A percentile compares a stretch with the other conserved stretches of the same genome.
Evolutionary conservation across 2,113 vertebrate species (phyloP).

Genomic region (Perca fluviatilis): DNA sequence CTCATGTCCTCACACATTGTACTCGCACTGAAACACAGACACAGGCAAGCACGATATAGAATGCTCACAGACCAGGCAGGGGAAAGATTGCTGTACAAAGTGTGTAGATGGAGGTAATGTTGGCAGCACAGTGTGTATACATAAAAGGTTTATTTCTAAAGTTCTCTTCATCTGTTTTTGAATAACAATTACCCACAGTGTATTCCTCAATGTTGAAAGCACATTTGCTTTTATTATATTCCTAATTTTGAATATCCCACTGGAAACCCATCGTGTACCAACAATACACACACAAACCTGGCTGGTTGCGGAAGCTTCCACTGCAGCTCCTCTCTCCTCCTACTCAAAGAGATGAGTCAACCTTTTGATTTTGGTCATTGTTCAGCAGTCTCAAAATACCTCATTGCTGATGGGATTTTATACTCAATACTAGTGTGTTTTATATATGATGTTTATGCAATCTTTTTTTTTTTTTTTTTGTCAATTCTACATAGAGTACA

Average conservation of each 20-base stretch:
- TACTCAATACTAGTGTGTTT: constrained; percentile 14
- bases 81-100: background rate
- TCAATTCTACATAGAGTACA: constrained; percentile 1
- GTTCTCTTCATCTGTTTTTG: background rate
- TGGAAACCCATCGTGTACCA: background rate
- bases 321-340: constrained; percentile 48
- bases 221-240: background rate
- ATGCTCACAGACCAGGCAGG: background rate
- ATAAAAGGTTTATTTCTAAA: background rate
- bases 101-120: background rate
- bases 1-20: constrained; percentile 61
- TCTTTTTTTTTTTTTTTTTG: background rate
- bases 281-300: constrained; percentile 17
- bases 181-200: background rate
- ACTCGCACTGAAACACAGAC: constrained; percentile 20
- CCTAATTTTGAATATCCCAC: constrained; percentile 1
- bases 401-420: constrained; percentile 33
- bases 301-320: background rate
- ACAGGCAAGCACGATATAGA: background rate
- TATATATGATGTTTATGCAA: constrained; percentile 13
- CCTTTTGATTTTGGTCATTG: constrained; percentile 40
- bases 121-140: background rate
- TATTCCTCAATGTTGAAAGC: background rate
- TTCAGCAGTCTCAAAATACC: constrained; percentile 51
- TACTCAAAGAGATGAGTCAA: constrained; percentile 64